phyloP scores from a whole-genome alignment of 2,888 invertebrate species.

The Neria commutata region DNA sequence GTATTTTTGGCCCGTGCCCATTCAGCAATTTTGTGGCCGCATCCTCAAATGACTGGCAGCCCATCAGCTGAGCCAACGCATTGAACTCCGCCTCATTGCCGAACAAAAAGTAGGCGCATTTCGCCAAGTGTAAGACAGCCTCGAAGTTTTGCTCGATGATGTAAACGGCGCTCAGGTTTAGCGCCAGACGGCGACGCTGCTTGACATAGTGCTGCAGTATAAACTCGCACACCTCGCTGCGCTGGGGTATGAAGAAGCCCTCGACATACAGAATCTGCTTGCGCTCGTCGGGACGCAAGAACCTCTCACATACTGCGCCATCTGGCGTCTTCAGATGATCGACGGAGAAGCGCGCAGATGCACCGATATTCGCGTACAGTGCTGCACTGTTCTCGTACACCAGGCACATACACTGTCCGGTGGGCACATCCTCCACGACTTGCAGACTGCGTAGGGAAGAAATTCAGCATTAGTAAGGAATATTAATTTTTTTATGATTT shows the following conservation, averaged over 20 bases:
- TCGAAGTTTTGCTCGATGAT: slow-evolving; percentile 62
- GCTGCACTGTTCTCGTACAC: slow-evolving; percentile 62
- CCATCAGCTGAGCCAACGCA: slow-evolving; percentile 57
- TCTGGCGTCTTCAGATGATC: slow-evolving; percentile 49
- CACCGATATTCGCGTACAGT: slow-evolving; percentile 66
- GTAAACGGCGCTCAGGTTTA: slow-evolving; percentile 66
- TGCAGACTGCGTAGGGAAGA: slow-evolving; percentile 47
- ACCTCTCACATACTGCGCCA: slow-evolving; percentile 24
- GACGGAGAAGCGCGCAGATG: slow-evolving; percentile 62
- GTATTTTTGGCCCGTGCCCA: slow-evolving; percentile 49
- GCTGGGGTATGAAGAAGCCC: slow-evolving; percentile 66
- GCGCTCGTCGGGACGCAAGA: slow-evolving; percentile 50
- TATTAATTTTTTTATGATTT: too few species aligned
- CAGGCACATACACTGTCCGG: slow-evolving; percentile 65
- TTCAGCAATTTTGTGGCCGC: slow-evolving; percentile 36
- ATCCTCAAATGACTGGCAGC: slow-evolving; percentile 39
- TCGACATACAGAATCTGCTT: slow-evolving; percentile 64
- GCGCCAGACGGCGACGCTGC: slow-evolving; percentile 60
- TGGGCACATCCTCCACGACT: slow-evolving; percentile 54
- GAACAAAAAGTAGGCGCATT: slow-evolving; percentile 64
- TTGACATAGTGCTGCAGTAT: slow-evolving; percentile 61
- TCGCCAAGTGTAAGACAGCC: slow-evolving; percentile 61
- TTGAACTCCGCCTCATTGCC: slow-evolving; percentile 67
- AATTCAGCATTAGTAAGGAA: too few species aligned
- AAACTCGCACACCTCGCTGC: slow-evolving; percentile 61